phyloP scores from a whole-genome alignment of 1,140 invertebrate genomes.

The Sycobia sp. region DNA sequence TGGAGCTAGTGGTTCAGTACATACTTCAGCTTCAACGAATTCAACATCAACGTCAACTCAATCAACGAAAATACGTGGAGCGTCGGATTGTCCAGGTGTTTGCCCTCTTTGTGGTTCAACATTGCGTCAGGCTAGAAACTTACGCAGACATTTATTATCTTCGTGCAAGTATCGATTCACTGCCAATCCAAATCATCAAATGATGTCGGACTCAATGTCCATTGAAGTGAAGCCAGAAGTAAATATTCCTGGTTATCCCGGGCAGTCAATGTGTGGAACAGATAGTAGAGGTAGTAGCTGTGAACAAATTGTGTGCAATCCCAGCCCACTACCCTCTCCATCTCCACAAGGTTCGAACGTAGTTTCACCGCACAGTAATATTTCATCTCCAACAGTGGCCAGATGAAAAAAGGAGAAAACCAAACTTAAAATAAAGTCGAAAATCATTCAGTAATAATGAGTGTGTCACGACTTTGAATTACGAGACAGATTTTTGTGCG shows the following conservation, averaged over 20 bases:
- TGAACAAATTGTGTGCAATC: slow-evolving; percentile 58
- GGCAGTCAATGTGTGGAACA: slow-evolving; percentile 43
- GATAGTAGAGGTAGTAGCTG: slow-evolving; percentile 51
- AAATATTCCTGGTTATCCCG: slow-evolving; percentile 44
- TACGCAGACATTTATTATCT: slow-evolving; percentile 63
- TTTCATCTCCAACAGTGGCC: slow-evolving; percentile 53
- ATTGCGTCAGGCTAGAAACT: slow-evolving; percentile 65
- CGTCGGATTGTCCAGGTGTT: slow-evolving; percentile 68
- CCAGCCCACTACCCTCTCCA: slow-evolving; percentile 52
- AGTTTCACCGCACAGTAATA: slow-evolving; percentile 50
- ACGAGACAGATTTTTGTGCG: slow-evolving; percentile 20
- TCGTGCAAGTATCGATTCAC: slow-evolving; percentile 59
- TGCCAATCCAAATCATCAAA: slow-evolving; percentile 44
- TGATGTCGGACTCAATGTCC: slow-evolving; percentile 43
- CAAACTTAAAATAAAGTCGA: slow-evolving; percentile 27
- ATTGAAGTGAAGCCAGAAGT: slow-evolving; percentile 56
- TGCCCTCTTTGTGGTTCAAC: slow-evolving; percentile 68
- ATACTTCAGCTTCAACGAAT: slow-evolving; percentile 1
- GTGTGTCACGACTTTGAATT: slow-evolving; percentile 2
- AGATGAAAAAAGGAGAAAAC: slow-evolving; percentile 51
- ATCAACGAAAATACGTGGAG: slow-evolving; percentile 59
- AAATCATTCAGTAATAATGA: slow-evolving; percentile 23
- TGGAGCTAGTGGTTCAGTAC: slow-evolving; percentile 7
- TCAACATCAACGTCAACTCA: slow-evolving; percentile 32
- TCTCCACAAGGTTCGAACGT: slow-evolving; percentile 46